A percentile compares a stretch with the other conserved stretches of the same genome.
These are phyloP conservation scores for Synanthedon andrenaeformis DNA, from an alignment of 2,888 invertebrate species.

Conservation along the genomic window DNA sequence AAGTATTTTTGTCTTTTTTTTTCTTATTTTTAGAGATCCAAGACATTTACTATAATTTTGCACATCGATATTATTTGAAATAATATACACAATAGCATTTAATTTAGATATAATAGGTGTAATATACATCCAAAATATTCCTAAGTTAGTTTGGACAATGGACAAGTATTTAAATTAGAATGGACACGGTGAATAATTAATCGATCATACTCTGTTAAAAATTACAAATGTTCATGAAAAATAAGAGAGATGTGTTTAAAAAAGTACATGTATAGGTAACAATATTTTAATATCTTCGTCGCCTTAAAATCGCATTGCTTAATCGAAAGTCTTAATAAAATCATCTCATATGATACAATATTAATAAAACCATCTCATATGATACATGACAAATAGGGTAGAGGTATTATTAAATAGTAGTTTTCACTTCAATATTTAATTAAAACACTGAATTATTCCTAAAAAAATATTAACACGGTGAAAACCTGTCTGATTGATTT, in stretches of 20 bases:
- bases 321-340: neutral
- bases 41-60: conserved; percentile 71
- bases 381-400: too few relatives aligned
- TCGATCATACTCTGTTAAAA: neutral
- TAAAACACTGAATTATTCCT: too few relatives aligned
- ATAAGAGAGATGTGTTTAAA: neutral
- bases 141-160: conserved; percentile 67
- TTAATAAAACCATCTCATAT: neutral
- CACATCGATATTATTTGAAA: conserved; percentile 67
- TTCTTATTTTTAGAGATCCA: conserved; percentile 68
- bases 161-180: conserved; percentile 55
- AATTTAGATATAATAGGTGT: conserved; percentile 55
- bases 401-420: too few relatives aligned
- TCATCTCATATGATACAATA: neutral
- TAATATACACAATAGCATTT: conserved; percentile 67
- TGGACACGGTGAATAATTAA: conserved; percentile 28
- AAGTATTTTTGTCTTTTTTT: conserved; percentile 67
- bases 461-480: too few relatives aligned
- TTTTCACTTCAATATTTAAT: too few relatives aligned
- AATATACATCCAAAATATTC: conserved; percentile 69
- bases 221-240: neutral
- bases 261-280: neutral
- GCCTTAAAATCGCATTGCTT: too few relatives aligned
- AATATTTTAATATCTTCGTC: neutral
- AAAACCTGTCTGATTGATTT: too few relatives aligned